A percentile compares a stretch with the other conserved stretches of the same genome.
Evolutionary conservation across 2,888 invertebrate species (phyloP).

Genomic region (Crepidodera aurea): DNA sequence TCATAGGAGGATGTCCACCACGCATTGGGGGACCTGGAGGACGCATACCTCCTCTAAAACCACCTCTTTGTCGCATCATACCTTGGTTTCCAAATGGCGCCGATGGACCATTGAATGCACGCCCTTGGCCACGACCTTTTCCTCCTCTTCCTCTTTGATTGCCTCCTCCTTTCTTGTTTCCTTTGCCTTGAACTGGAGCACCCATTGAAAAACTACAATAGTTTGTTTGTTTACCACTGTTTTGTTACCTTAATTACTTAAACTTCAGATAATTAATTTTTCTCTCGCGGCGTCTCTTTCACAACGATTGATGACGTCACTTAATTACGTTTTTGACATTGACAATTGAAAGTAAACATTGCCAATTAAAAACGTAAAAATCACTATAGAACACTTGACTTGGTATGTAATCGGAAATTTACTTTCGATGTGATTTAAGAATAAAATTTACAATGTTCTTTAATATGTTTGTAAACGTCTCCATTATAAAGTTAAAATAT

Average conservation of each 20-base stretch:
- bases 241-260: not conserved
- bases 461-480: too few species aligned
- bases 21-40: slow-evolving; percentile 51
- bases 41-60: slow-evolving; percentile 51
- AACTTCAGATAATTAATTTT: not conserved
- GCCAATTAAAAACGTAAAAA: too few species aligned
- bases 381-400: too few species aligned
- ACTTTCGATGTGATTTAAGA: too few species aligned
- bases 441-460: too few species aligned
- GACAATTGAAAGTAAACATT: too few species aligned
- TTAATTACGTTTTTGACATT: not conserved
- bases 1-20: slow-evolving; percentile 39
- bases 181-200: slow-evolving; percentile 48
- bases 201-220: slow-evolving; percentile 42
- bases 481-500: too few species aligned
- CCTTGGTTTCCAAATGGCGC: slow-evolving; percentile 38
- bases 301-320: not conserved
- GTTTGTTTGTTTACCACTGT: not conserved
- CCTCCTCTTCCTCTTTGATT: slow-evolving; percentile 44
- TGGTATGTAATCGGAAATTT: too few species aligned
- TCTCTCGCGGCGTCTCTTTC: slow-evolving; percentile 3
- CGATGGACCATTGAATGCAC: slow-evolving; percentile 47
- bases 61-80: slow-evolving; percentile 45
- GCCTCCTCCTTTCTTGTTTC: slow-evolving; percentile 42
- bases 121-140: slow-evolving; percentile 46